Evolutionary conservation across 2,888 invertebrate species (phyloP), one percentile per base, ranked within the genome.

Genomic region (Venustoraphidia nigricollis): DNA sequence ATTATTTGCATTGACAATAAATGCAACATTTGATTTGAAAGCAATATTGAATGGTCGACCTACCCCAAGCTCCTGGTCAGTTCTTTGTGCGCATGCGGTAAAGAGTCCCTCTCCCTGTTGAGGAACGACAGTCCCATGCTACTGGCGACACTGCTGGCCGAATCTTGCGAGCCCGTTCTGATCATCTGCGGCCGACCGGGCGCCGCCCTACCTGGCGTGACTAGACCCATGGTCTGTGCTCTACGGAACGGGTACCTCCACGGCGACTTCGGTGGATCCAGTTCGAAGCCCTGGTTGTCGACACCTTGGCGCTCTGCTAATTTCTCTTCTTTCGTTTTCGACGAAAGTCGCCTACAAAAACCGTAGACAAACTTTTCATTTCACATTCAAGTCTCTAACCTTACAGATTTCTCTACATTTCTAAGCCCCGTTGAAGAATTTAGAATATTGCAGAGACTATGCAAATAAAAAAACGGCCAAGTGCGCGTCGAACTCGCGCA

Each of bases 211-310:
- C 51, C 47, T 11, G 49, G 40, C 17, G 48, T 10, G 14, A 47
- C 46, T 36, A 45, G 35, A 11, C 46, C 49, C 34, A 46, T 34
- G 40, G 51, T 36, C 41, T 66, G 65, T 3, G 62, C 53, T 5
- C 71, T 60, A 10, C 69, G 63, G 51, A 73, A 70, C 1, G 83
- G 81, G 63, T 83, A 83, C 56, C 80, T 72, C 85, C 84, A 85
- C 1, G 83, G 81, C 35, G 83, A 79, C 63, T 85, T 85, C 1
- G 83, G 81, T 2, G 66, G 71, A 57, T 79, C 78, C 60, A 66
- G 71, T 58, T 83, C 82, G 61, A 79, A 85, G 37, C 74, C 82
- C 46, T 78, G 77, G 60, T 84, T 85, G 54, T 83, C 80, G 3
- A 78, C 67, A 0, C 81, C 81, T 27, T 72, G 64, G 45, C 58